A percentile compares a stretch with the other conserved stretches of the same genome.
These are phyloP conservation scores for Martes martes DNA, from an alignment of 2,113 vertebrate genomes.

Conservation along the genomic window DNA sequence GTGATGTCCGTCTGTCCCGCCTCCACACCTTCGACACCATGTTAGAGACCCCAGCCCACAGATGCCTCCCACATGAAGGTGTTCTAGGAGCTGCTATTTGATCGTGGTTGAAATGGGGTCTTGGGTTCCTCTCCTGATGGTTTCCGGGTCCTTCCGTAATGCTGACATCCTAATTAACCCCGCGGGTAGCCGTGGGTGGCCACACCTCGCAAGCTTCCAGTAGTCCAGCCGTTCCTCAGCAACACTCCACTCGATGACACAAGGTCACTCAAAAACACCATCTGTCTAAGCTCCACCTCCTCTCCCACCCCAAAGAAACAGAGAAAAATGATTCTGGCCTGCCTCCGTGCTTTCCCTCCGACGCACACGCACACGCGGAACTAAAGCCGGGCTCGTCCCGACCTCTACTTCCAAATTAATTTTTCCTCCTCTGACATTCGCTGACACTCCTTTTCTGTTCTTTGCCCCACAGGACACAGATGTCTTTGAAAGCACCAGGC, in stretches of 20 bases:
- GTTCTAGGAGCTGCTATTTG: accelerated
- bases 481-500: background rate
- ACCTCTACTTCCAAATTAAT: background rate
- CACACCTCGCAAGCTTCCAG: slow-evolving; percentile 54
- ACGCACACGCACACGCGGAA: background rate
- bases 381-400: background rate
- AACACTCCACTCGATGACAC: background rate
- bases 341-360: background rate
- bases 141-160: background rate
- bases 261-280: slow-evolving; percentile 79
- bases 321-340: accelerated
- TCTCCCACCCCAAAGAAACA: background rate
- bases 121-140: background rate
- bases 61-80: accelerated
- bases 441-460: background rate
- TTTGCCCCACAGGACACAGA: background rate
- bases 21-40: accelerated
- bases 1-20: accelerated
- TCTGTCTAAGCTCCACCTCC: slow-evolving; percentile 66
- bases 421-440: background rate
- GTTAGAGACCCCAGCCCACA: background rate
- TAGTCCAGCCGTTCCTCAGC: slow-evolving; percentile 41
- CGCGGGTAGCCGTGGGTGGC: background rate
- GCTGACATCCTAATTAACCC: slow-evolving; percentile 41
- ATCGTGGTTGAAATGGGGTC: background rate